phyloP scores from a whole-genome alignment of 2,113 vertebrate species.

The Odobenus rosmarus region DNA sequence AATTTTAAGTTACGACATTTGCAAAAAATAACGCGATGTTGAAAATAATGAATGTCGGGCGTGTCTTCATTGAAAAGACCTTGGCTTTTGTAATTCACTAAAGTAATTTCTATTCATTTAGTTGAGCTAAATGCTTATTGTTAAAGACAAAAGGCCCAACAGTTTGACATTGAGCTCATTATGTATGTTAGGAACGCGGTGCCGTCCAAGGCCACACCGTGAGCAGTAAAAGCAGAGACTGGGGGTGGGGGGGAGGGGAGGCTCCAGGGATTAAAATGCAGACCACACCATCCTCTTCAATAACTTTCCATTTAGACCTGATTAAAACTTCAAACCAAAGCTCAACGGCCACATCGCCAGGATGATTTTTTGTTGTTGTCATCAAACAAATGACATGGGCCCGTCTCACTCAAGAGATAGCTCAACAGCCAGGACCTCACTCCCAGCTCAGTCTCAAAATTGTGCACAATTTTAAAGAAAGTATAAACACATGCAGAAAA shows the following conservation, averaged over 20 bases:
- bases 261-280: conserved; percentile 88
- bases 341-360: conserved; percentile 64
- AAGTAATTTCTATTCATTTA: conserved; percentile 95
- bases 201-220: conserved; percentile 93
- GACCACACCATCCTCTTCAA: conserved; percentile 79
- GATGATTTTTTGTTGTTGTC: not conserved
- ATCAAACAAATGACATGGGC: not conserved
- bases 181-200: conserved; percentile 93
- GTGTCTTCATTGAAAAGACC: conserved; percentile 81
- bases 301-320: conserved; percentile 81
- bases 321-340: conserved; percentile 85
- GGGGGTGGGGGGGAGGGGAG: conserved; percentile 53
- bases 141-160: conserved; percentile 94
- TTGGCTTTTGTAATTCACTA: conserved; percentile 94
- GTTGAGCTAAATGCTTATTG: conserved; percentile 94
- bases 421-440: accelerated
- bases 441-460: not conserved
- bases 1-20: conserved; percentile 75
- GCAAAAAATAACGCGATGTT: conserved; percentile 81
- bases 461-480: not conserved
- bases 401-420: not conserved
- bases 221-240: conserved; percentile 82
- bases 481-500: not conserved
- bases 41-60: conserved; percentile 82
- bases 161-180: conserved; percentile 93